Percentiles rank a stretch among this genome's conserved stretches.
Conservation (phyloP, 2,113 vertebrate species). For the Numida meleagris region DNA sequence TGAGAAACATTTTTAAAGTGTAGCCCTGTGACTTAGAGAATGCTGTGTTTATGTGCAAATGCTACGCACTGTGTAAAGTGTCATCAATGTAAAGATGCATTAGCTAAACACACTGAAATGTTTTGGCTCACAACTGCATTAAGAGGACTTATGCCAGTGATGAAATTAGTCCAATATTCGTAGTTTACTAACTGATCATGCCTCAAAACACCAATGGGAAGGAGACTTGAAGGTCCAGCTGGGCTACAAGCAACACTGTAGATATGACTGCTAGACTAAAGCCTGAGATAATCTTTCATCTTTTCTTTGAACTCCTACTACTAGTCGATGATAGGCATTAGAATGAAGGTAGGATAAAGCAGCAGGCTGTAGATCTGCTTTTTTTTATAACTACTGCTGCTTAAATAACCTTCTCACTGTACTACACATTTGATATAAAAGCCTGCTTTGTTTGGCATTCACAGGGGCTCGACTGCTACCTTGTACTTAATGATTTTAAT, state of each 20-base stretch:
- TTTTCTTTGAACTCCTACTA: neutral
- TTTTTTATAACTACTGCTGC: neutral
- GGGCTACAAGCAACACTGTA: neutral
- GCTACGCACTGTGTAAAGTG: no score
- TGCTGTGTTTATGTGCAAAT: neutral
- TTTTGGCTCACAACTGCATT: neutral
- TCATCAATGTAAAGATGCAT: accelerated
- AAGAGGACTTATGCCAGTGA: neutral
- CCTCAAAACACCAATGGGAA: neutral
- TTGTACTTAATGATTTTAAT: neutral
- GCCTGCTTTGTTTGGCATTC: neutral
- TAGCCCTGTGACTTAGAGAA: neutral
- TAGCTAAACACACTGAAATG: neutral
- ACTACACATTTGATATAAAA: neutral
- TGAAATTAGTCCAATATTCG: neutral
- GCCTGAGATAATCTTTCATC: neutral
- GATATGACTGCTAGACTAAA: neutral
- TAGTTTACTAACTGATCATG: neutral
- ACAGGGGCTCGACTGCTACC: neutral
- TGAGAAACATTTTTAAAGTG: neutral
- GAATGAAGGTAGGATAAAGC: neutral
- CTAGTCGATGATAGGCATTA: neutral
- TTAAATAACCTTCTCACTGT: neutral
- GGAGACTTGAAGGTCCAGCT: neutral
- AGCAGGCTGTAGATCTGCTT: neutral